Evolutionary conservation across 2,113 vertebrate species (phyloP).

Genomic region (Micronisus gabar): DNA sequence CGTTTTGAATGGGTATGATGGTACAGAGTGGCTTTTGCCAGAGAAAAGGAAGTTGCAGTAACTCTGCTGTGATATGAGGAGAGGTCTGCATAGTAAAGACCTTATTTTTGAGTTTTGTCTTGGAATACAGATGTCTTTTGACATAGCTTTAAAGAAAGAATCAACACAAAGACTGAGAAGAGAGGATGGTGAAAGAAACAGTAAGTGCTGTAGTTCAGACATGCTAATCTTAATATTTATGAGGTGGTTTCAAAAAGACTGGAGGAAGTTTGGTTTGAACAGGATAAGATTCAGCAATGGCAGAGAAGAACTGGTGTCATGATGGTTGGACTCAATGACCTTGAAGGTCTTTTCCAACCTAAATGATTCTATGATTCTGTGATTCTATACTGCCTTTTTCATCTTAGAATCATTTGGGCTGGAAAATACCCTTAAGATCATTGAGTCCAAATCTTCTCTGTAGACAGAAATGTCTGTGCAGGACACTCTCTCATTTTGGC

Average conservation of each 20-base stretch:
- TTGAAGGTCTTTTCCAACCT: too few species aligned
- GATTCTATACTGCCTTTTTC: not conserved
- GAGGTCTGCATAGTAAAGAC: not conserved
- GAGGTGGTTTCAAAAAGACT: not conserved
- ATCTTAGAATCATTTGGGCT: not conserved
- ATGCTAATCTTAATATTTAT: not conserved
- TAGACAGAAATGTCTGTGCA: not conserved
- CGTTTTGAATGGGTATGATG: not conserved
- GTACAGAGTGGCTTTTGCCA: not conserved
- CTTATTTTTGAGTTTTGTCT: not conserved
- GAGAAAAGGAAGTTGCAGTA: not conserved
- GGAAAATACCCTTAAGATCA: not conserved
- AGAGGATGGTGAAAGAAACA: not conserved
- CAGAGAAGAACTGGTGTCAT: not conserved
- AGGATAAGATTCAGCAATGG: not conserved
- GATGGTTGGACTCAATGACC: too few species aligned
- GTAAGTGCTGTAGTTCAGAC: not conserved
- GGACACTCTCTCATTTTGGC: not conserved
- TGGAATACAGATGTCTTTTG: not conserved
- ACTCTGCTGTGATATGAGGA: not conserved
- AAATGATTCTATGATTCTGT: too few species aligned
- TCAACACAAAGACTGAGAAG: not conserved
- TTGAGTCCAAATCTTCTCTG: not conserved
- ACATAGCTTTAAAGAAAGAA: not conserved
- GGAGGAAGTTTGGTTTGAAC: not conserved